phyloP scores from a whole-genome alignment of 2,113 vertebrate genomes.

The Myiopsitta monachus region DNA sequence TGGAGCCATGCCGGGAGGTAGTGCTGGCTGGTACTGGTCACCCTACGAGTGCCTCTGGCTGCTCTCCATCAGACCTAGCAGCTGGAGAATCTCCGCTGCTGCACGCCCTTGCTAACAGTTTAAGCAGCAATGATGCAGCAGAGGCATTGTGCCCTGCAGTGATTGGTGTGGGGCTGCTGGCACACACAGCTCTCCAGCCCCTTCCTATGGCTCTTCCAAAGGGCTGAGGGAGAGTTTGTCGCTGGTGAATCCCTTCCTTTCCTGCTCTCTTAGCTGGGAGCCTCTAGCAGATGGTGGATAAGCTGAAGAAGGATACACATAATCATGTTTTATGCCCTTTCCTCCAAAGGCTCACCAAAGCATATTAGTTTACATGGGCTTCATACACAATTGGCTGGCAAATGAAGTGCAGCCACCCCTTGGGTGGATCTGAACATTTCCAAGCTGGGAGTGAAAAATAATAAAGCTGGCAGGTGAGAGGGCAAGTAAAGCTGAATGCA shows the following conservation, averaged over 20 bases:
- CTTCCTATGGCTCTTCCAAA: accelerated
- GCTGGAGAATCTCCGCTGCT: neutral
- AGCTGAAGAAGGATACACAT: accelerated
- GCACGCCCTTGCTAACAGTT: neutral
- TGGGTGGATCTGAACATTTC: neutral
- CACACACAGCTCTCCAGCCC: neutral
- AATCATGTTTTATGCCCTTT: neutral
- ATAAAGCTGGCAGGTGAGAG: neutral
- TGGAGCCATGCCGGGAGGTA: accelerated
- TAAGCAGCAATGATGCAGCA: neutral
- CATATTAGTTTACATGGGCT: neutral
- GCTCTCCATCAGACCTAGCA: neutral
- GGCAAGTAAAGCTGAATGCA: neutral
- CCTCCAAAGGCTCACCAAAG: neutral
- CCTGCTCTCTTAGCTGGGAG: neutral
- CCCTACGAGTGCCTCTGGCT: neutral
- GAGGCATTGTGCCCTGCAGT: neutral
- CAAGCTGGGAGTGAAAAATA: neutral
- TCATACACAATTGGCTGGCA: neutral
- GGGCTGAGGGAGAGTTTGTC: accelerated
- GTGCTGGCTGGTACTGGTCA: neutral
- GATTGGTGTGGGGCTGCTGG: accelerated
- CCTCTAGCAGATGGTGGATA: neutral
- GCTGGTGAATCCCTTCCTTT: accelerated
- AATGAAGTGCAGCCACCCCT: slow-evolving; percentile 14